Percentiles rank a stretch among this genome's conserved stretches.
Evolutionary conservation across 2,888 invertebrate species (phyloP).

Genomic region (Lasioglossum lativentre): DNA sequence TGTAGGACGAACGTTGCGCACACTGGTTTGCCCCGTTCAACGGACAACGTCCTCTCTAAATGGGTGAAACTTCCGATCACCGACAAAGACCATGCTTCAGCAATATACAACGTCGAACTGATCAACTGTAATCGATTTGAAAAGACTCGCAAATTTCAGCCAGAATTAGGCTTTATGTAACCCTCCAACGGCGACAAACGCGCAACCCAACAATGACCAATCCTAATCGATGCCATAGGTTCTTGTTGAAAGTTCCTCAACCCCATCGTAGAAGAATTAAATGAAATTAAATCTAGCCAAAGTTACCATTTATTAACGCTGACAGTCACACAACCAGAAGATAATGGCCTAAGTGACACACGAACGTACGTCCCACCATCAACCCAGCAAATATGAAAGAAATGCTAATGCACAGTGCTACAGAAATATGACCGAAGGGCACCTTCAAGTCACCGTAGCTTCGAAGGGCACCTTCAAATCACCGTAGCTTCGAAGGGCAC

Average conservation of each 20-base stretch:
- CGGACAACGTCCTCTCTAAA: conserved; percentile 33
- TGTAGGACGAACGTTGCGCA: neutral
- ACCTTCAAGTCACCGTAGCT: neutral
- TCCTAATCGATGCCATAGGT: neutral
- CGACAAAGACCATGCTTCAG: neutral
- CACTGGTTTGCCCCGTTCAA: conserved; percentile 15
- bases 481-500: too few species aligned
- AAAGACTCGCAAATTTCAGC: neutral
- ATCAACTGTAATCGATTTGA: neutral
- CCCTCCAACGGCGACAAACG: neutral
- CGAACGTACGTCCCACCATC: neutral
- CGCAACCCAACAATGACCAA: neutral
- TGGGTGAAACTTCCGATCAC: conserved; percentile 15
- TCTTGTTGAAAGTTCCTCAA: neutral
- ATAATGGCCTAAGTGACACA: too few species aligned
- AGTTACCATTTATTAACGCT: neutral
- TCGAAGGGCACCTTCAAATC: neutral
- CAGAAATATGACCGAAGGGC: conserved; percentile 55
- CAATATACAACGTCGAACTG: neutral
- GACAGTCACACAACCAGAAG: too few species aligned
- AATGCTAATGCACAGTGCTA: conserved; percentile 18
- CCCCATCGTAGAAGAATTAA: too few species aligned
- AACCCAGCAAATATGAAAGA: neutral
- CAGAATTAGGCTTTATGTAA: neutral
- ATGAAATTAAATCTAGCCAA: neutral